A percentile compares a stretch with the other conserved stretches of the same genome.
Evolutionary conservation across 2,113 vertebrate genomes (phyloP).

Genomic region (Sarotherodon lohbergeri): DNA sequence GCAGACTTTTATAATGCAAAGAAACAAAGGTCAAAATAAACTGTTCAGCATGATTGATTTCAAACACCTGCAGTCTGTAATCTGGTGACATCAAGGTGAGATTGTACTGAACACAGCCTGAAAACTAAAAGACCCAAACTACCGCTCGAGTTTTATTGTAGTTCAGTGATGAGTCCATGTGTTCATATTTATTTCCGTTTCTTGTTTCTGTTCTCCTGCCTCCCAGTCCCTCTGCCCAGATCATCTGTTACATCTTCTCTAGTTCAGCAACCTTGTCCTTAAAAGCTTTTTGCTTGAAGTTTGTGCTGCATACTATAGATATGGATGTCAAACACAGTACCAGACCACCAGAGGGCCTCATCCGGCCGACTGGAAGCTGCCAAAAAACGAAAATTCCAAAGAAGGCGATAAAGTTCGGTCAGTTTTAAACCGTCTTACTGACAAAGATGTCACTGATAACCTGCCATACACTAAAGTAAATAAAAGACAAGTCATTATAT

Average conservation of each 20-base stretch:
- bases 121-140: not conserved
- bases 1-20: not conserved
- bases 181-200: not conserved
- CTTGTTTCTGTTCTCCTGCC: not conserved
- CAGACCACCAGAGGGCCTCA: not conserved
- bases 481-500: not conserved
- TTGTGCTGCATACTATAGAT: not conserved
- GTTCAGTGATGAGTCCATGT: not conserved
- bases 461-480: not conserved
- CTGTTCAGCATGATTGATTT: accelerated
- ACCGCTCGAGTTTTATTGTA: not conserved
- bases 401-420: accelerated
- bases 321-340: not conserved
- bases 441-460: not conserved
- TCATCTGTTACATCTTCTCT: not conserved
- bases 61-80: not conserved
- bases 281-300: not conserved
- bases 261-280: not conserved
- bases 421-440: not conserved
- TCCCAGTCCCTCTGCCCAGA: not conserved
- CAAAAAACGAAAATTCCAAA: accelerated
- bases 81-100: accelerated
- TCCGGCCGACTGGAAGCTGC: accelerated
- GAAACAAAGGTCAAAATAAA: not conserved
- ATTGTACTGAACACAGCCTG: not conserved